phyloP scores from a whole-genome alignment of 2,797 vertebrate genomes.

The Borostomias antarcticus region DNA sequence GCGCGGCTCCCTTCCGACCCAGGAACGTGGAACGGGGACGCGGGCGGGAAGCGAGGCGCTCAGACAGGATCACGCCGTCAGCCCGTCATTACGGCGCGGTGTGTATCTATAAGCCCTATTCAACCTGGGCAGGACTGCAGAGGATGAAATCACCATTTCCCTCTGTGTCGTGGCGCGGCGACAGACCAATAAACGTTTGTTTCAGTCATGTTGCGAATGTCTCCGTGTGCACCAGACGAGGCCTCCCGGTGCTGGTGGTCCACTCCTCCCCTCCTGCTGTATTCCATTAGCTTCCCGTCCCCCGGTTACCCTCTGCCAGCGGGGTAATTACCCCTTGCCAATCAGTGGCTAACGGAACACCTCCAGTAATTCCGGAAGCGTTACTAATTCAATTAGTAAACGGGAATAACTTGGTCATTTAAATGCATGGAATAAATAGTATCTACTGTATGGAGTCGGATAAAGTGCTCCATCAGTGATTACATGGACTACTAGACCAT shows the following conservation, averaged over 20 bases:
- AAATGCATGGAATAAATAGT: conserved; percentile 65
- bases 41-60: conserved; percentile 34
- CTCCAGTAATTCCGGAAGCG: conserved; percentile 56
- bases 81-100: too few relatives aligned
- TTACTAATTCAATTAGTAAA: conserved; percentile 65
- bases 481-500: conserved; percentile 25
- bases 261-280: conserved; percentile 37
- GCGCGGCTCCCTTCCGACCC: conserved; percentile 18
- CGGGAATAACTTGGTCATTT: conserved; percentile 58
- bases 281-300: conserved; percentile 58
- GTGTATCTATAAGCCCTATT: too few relatives aligned
- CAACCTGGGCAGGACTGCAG: conserved; percentile 33
- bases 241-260: conserved; percentile 30
- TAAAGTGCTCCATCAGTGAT: conserved; percentile 13
- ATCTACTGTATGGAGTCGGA: conserved; percentile 30
- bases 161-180: too few relatives aligned
- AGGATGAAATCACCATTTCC: conserved; percentile 36
- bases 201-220: too few relatives aligned
- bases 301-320: conserved; percentile 61
- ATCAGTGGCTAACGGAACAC: conserved; percentile 67
- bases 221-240: conserved; percentile 16
- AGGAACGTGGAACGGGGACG: conserved; percentile 45
- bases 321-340: conserved; percentile 73
- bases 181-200: neutral
- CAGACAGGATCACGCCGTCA: too few relatives aligned